Conservation (phyloP, 2,888 invertebrate species). For the Drosophila putrida region DNA sequence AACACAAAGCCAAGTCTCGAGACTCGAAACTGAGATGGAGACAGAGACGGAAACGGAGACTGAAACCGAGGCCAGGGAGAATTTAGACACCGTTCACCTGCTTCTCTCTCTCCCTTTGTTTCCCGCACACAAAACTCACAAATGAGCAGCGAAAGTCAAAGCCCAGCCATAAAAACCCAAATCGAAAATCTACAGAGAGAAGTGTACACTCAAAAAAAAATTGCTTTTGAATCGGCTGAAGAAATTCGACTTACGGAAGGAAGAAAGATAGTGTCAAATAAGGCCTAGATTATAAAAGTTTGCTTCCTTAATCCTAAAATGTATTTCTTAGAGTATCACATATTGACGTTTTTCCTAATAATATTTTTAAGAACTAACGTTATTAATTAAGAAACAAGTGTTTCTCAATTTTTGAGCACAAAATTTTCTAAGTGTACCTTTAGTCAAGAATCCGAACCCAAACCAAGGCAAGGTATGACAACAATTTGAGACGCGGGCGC, state of each 20-base stretch:
- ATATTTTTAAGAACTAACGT: no score
- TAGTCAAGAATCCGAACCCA: no score
- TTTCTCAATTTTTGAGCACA: no score
- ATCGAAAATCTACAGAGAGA: conserved; percentile 1
- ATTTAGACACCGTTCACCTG: not conserved
- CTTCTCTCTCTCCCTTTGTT: not conserved
- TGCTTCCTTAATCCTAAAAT: no score
- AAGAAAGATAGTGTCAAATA: no score
- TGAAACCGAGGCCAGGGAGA: conserved; percentile 11
- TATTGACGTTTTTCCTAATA: no score
- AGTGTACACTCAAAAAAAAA: no score
- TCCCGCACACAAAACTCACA: conserved; percentile 25
- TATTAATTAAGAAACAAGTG: no score
- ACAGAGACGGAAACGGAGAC: conserved; percentile 4
- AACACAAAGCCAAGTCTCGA: conserved; percentile 24
- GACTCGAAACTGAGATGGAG: conserved; percentile 3
- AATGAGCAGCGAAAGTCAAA: conserved; percentile 59
- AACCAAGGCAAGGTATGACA: not conserved
- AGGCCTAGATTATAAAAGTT: no score
- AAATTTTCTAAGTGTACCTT: no score
- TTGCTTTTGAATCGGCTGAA: not conserved
- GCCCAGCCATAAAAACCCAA: conserved; percentile 56
- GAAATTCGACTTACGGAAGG: not conserved
- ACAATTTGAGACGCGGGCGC: conserved; percentile 44
- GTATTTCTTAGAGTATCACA: no score